Base-by-base conservation (phyloP, 2,113 vertebrate genomes). In the Zingel zingel region DNA sequence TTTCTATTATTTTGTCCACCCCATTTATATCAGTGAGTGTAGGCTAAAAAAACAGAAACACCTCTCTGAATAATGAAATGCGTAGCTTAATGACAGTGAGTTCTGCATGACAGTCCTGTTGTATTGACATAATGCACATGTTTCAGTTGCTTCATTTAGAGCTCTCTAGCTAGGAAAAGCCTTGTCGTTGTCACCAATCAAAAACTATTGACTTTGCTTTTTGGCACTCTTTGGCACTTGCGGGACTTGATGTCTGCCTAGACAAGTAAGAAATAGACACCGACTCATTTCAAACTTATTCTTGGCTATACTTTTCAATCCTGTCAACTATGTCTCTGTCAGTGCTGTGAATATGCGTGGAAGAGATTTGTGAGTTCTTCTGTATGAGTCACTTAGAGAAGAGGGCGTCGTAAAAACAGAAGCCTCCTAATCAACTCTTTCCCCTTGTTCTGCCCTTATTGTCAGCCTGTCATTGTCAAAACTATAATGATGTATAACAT, bases 361-460 rank as follows among this genome's bases (percentile, higher is more conserved):
- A 58, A 5, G 23, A 75, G 70, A 68, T 62, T 27, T 30, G 45
- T 47, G 57, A 33, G 16, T 33, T 36, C 21, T 58, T 75, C 57
- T 51, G 12, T 6, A 73, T 18, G 47, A 65, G 47, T 81, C 73
- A 51, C 27, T 61, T 36, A 5, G 5, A 68, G 16, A 63, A 71
- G 54, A 30, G 14, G 1, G 27, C 21, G 27, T 39, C 3, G n/a
- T 39, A 2, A 62, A 43, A 14, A 58, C 50, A 23, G 23, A 1
- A 62, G 11, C 43, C 9, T 39, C 43, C 36, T 14, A 65, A 59
- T 59, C 30, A 23, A 2, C 8, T 25, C 10, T 36, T 65, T 47
- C 10, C 15, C 5, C 19, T 43, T 43, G 10, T 43, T 43, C 10
- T n/a, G 12, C 3, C 48, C 7, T 16, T 1, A 10, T 56, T 67